Percentiles rank a stretch among this genome's conserved stretches.
Conservation (phyloP, 2,113 vertebrate species). For the Pogona vitticeps region DNA sequence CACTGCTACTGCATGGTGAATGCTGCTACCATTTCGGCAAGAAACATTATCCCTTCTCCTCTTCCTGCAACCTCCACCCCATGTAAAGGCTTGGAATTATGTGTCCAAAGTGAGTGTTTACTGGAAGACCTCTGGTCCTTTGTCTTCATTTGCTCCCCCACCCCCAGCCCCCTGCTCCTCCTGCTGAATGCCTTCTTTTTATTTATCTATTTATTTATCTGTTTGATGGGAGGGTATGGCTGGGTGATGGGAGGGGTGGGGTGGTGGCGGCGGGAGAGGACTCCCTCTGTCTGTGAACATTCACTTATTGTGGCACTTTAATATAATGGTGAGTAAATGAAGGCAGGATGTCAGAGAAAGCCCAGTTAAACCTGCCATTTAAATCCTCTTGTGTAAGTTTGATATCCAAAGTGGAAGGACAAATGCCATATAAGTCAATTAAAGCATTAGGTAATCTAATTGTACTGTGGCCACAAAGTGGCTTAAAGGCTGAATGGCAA, state of each 20-base stretch:
- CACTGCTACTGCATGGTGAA: neutral
- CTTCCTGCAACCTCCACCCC: neutral
- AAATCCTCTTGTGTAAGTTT: conserved; percentile 63
- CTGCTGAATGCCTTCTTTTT: neutral
- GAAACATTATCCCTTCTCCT: neutral
- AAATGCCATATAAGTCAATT: conserved; percentile 70
- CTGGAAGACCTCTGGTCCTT: conserved; percentile 13
- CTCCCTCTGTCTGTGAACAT: neutral
- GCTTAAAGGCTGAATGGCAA: conserved; percentile 77
- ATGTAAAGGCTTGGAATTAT: neutral
- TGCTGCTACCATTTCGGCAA: neutral
- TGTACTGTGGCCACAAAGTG: conserved; percentile 75
- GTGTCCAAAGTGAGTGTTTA: neutral
- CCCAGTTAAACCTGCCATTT: conserved; percentile 34
- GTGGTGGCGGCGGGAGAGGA: too few species aligned
- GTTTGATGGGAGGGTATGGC: neutral
- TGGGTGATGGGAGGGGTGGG: neutral
- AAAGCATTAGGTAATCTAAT: conserved; percentile 75
- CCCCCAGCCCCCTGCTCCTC: neutral
- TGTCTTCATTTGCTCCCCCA: conserved; percentile 16
- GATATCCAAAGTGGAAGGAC: conserved; percentile 61
- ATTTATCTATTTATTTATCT: conserved; percentile 8
- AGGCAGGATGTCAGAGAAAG: conserved; percentile 36
- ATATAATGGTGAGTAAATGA: conserved; percentile 44
- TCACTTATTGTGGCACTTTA: conserved; percentile 45